A percentile compares a stretch with the other conserved stretches of the same genome.
Evolutionary conservation across 1,140 invertebrate species (phyloP).

Genomic region (Coenobita brevimanus): DNA sequence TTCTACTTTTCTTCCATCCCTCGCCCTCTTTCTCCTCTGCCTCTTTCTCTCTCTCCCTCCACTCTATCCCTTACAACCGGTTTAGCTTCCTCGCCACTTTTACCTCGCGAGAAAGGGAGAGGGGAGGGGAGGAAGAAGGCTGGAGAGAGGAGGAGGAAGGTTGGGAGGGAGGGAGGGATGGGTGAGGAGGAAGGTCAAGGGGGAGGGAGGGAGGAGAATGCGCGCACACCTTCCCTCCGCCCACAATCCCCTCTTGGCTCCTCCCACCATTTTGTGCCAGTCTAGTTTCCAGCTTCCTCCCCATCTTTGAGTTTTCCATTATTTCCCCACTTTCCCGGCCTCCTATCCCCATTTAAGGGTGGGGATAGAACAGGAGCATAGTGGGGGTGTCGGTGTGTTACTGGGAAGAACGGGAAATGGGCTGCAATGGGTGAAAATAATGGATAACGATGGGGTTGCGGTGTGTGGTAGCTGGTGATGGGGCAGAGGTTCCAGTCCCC

Average conservation of each 20-base stretch:
- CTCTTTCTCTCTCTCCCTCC: neutral
- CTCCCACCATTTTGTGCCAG: slow-evolving; percentile 46
- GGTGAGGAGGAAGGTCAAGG: neutral
- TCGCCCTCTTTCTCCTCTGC: too few species aligned
- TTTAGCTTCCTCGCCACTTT: neutral
- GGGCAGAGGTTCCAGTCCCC: slow-evolving; percentile 31
- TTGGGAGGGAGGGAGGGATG: neutral
- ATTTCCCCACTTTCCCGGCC: neutral
- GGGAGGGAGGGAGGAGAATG: neutral
- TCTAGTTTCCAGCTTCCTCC: neutral
- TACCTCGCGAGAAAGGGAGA: slow-evolving; percentile 3
- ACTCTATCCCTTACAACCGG: slow-evolving; percentile 53
- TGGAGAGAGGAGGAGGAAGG: neutral
- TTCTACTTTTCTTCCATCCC: too few species aligned
- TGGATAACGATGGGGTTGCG: neutral
- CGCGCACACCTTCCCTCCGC: slow-evolving; percentile 34
- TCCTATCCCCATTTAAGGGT: neutral
- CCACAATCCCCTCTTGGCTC: slow-evolving; percentile 34
- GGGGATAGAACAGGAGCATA: too few species aligned
- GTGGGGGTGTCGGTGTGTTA: too few species aligned
- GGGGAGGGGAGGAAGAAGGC: slow-evolving; percentile 12
- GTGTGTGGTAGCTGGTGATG: slow-evolving; percentile 28
- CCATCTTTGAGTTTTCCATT: neutral
- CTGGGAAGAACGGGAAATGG: too few species aligned
- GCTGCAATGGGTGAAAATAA: neutral